phyloP scores from a whole-genome alignment of 2,797 vertebrate species.

The Crax fasciolata region DNA sequence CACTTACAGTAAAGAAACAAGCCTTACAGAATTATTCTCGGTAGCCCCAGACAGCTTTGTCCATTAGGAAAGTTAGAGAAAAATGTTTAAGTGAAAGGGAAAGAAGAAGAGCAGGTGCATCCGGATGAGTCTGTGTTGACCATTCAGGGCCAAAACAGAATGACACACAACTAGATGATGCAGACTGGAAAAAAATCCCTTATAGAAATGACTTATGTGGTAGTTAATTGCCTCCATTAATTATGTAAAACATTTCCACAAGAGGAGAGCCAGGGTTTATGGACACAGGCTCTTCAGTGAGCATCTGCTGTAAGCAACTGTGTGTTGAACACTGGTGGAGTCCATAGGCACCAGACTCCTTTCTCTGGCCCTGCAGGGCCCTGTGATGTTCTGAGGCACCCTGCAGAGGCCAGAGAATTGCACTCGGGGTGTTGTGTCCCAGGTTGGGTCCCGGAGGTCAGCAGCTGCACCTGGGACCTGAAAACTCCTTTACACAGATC shows the following conservation, averaged over 20 bases:
- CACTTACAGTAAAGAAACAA: background rate
- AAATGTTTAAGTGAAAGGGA: no score
- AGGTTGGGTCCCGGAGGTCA: background rate
- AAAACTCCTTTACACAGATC: background rate
- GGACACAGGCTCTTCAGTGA: fast-evolving
- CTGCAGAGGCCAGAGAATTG: background rate
- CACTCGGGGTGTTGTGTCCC: background rate
- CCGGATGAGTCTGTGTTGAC: no score
- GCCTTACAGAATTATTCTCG: background rate
- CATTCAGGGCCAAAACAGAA: background rate
- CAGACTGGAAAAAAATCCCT: background rate
- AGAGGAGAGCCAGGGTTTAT: background rate
- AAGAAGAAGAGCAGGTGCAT: no score
- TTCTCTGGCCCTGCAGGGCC: background rate
- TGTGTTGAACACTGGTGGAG: background rate
- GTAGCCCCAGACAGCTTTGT: background rate
- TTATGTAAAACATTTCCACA: background rate
- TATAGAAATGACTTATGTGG: background rate
- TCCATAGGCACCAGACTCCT: background rate
- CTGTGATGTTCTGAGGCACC: background rate
- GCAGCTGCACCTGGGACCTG: background rate
- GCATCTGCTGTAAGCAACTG: background rate
- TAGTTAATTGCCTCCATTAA: background rate
- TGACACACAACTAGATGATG: background rate
- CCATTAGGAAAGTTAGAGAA: no score